phyloP scores from a whole-genome alignment of 2,888 invertebrate species.

The Drosophila fungiperda region DNA sequence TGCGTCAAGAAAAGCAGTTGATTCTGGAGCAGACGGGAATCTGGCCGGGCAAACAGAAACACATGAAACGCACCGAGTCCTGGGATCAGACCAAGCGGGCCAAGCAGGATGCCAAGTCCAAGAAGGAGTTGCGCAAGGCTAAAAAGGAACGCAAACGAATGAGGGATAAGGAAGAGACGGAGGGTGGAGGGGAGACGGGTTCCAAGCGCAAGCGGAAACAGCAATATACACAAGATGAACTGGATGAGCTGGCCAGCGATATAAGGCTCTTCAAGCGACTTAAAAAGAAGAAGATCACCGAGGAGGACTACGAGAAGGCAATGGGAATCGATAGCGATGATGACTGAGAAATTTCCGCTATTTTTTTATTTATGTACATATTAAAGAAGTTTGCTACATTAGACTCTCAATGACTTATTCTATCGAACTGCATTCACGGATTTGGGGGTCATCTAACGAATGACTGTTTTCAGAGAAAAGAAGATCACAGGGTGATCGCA shows the following conservation, averaged over 20 bases:
- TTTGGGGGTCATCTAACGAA: background rate
- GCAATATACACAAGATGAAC: constrained; percentile 89
- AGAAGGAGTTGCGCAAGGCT: constrained; percentile 86
- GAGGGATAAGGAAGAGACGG: constrained; percentile 78
- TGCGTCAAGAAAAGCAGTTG: constrained; percentile 89
- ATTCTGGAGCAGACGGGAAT: constrained; percentile 90
- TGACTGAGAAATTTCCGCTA: constrained; percentile 5
- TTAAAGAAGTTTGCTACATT: background rate
- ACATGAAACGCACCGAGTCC: constrained; percentile 87
- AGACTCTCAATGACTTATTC: background rate
- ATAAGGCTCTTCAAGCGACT: constrained; percentile 93
- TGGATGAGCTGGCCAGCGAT: constrained; percentile 92
- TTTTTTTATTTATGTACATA: constrained; percentile 49
- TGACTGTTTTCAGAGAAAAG: background rate
- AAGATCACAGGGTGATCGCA: background rate
- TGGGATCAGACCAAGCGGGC: constrained; percentile 92
- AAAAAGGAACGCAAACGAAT: constrained; percentile 81
- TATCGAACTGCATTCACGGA: background rate
- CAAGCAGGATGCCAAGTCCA: constrained; percentile 86
- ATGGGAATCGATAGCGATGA: constrained; percentile 86
- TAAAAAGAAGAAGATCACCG: constrained; percentile 92
- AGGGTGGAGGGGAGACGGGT: constrained; percentile 71
- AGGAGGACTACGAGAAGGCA: constrained; percentile 88
- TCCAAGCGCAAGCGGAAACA: constrained; percentile 86
- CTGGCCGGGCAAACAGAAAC: constrained; percentile 88